Evolutionary conservation across 1,140 invertebrate genomes (phyloP).

Genomic region (Papilio glaucus): DNA sequence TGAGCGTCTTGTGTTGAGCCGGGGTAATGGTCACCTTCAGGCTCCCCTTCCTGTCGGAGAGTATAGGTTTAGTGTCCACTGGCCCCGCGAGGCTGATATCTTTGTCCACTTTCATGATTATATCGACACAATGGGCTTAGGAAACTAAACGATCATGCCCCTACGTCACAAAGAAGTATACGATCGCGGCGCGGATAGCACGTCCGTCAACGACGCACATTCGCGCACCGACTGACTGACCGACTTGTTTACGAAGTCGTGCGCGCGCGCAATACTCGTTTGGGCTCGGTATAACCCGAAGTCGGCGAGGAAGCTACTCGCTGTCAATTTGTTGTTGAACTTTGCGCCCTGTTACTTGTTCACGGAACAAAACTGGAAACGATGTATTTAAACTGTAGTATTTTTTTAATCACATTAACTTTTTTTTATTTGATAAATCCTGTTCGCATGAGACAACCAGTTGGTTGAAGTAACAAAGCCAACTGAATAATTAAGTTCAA

Average conservation of each 20-base stretch:
- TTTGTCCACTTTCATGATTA: slow-evolving; percentile 75
- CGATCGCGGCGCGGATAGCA: slow-evolving; percentile 40
- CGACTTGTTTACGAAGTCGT: not conserved
- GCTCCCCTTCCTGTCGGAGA: slow-evolving; percentile 83
- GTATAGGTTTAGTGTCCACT: slow-evolving; percentile 72
- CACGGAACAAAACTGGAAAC: slow-evolving; percentile 19
- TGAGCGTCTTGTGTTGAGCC: slow-evolving; percentile 89
- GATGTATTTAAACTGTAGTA: not conserved
- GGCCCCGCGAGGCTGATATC: slow-evolving; percentile 55
- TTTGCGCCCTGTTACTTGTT: slow-evolving; percentile 53
- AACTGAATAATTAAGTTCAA: not conserved
- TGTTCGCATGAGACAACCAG: not conserved
- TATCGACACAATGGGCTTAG: slow-evolving; percentile 53
- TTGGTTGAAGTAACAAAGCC: not conserved
- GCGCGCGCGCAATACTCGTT: slow-evolving; percentile 22
- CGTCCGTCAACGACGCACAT: slow-evolving; percentile 53
- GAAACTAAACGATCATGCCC: slow-evolving; percentile 57
- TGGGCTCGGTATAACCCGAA: not conserved
- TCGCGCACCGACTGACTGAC: slow-evolving; percentile 67
- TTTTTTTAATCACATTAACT: not conserved
- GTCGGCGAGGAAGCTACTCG: slow-evolving; percentile 19
- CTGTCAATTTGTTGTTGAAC: slow-evolving; percentile 62
- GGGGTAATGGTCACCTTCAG: slow-evolving; percentile 86
- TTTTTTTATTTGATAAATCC: not conserved
- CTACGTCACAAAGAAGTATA: slow-evolving; percentile 69